Base-by-base conservation (phyloP, 2,888 invertebrate genomes). In the Apodemia hepburni region DNA sequence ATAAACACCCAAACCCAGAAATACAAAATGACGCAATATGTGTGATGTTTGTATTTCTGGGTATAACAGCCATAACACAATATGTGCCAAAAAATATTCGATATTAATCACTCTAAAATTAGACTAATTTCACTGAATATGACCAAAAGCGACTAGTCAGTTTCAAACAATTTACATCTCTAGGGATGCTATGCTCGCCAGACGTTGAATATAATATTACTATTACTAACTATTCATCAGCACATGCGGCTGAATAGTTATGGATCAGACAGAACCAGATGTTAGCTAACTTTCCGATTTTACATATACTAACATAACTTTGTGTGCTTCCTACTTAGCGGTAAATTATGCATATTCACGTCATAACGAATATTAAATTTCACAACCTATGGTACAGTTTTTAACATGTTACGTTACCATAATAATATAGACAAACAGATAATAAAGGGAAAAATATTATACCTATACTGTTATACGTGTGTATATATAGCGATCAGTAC, bases 271-370 rank as follows among this genome's bases (percentile, higher is more conserved):
- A 67, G 64, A 64, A 69, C 67, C 69, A 69, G 68, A 68, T 69
- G 73, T 64, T 66, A 66, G 65, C 65, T 64, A 73, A 72, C 73
- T 73, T 70, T 65, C 67, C 54, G 65, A 68, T 68, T 72, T 69
- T 66, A 66, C 66, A 61, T 58, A 57, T 27, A 61, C 57, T 22
- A 11, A 51, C 47, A 27, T 42, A 61, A 61, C 58, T 61, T 61
- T 11, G 12, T 42, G 22, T 18, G 2, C 59, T 22, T 51, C 22
- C 18, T 51, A 51, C 15, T n/a, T n/a, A n/a, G n/a, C n/a, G n/a
- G 45, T n/a, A 45, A 45, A n/a, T 45, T 45, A 45, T 45, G n/a
- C 45, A 45, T 45, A n/a, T 45, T n/a, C 6, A 45, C n/a, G 45
- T 45, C n/a, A 45, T n/a, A 45, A n/a, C 15, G 11, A 0, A 45